Evolutionary conservation across 1,140 invertebrate genomes (phyloP).

Genomic region (Papilio helenus): DNA sequence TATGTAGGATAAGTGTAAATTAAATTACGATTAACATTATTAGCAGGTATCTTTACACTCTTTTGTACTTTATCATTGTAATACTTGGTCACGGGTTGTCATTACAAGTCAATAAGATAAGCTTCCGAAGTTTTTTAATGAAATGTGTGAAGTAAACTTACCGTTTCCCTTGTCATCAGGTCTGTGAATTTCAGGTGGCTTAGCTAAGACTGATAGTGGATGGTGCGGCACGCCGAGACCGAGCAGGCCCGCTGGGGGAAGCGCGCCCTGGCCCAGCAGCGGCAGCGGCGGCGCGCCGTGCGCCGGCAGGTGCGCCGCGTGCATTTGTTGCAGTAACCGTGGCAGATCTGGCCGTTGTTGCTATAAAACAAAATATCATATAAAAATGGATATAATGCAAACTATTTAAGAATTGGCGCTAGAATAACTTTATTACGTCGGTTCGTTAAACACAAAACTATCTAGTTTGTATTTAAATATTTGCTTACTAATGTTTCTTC

Average conservation of each 20-base stretch:
- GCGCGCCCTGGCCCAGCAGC: constrained; percentile 87
- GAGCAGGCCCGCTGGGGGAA: constrained; percentile 85
- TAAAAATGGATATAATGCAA: background rate
- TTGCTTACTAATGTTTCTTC: too few relatives aligned
- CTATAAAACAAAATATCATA: constrained; percentile 76
- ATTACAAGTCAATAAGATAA: too few relatives aligned
- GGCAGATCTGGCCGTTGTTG: constrained; percentile 91
- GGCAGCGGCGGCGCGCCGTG: constrained; percentile 88
- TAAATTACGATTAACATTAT: background rate
- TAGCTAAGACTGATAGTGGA: constrained; percentile 84
- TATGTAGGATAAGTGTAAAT: background rate
- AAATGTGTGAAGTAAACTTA: constrained; percentile 72
- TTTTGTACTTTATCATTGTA: background rate
- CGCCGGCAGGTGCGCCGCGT: constrained; percentile 93
- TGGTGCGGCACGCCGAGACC: constrained; percentile 85
- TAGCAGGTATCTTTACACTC: background rate
- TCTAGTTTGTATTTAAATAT: background rate
- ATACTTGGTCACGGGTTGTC: too few relatives aligned
- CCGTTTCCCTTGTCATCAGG: constrained; percentile 84
- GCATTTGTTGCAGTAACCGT: constrained; percentile 93
- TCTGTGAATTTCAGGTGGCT: constrained; percentile 89
- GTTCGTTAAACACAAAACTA: background rate
- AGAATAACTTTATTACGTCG: too few relatives aligned
- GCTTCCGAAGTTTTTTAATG: background rate
- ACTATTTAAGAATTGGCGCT: too few relatives aligned